Percentiles rank a stretch among this genome's conserved stretches.
These are phyloP conservation scores for Neomonachus schauinslandi DNA, from an alignment of 2,113 vertebrate genomes.

Conservation along the genomic window DNA sequence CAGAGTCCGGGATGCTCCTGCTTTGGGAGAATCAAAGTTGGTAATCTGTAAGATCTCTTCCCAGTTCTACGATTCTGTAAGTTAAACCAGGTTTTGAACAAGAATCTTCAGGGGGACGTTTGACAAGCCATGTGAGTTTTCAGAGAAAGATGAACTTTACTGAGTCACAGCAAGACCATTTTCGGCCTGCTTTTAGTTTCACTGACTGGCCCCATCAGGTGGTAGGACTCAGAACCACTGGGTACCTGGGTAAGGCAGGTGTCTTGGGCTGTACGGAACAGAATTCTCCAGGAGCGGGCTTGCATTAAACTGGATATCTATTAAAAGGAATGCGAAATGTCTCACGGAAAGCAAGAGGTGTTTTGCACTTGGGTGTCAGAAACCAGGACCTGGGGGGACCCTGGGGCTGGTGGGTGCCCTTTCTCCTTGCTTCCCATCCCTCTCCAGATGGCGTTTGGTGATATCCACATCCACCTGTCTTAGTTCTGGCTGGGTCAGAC, in stretches of 20 bases:
- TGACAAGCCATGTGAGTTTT: not conserved
- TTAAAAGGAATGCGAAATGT: not conserved
- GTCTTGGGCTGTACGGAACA: not conserved
- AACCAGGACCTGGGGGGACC: not conserved
- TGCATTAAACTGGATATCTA: accelerated
- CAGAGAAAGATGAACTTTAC: not conserved
- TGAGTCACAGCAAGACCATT: not conserved
- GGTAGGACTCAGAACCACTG: not conserved
- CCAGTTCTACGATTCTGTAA: not conserved
- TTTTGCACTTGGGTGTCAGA: not conserved
- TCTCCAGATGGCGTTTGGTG: not conserved
- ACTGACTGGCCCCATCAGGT: not conserved
- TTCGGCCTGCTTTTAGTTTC: not conserved
- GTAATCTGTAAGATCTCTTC: not conserved
- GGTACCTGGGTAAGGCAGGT: not conserved
- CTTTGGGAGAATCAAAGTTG: not conserved
- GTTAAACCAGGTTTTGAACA: not conserved
- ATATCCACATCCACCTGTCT: accelerated
- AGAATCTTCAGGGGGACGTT: no score
- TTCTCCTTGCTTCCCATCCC: not conserved
- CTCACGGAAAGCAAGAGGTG: not conserved
- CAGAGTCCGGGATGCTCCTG: not conserved
- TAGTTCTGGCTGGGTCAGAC: not conserved
- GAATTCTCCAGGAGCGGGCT: not conserved
- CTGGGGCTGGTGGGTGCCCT: not conserved